phyloP scores from a whole-genome alignment of 2,797 vertebrate species.

The Pipistrellus pipistrellus region DNA sequence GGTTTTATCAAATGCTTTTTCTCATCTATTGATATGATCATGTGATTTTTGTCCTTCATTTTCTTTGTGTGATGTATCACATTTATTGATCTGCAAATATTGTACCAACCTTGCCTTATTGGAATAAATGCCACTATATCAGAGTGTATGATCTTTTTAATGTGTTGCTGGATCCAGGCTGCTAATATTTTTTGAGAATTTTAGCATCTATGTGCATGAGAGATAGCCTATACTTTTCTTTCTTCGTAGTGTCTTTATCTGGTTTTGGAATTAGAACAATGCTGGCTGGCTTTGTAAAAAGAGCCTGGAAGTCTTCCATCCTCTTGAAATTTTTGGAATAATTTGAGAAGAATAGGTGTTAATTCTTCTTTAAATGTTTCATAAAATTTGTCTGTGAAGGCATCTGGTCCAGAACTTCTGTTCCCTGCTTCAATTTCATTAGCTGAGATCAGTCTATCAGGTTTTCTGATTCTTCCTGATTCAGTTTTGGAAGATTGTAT shows the following conservation, averaged over 20 bases:
- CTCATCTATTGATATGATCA: not conserved
- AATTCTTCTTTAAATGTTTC: not conserved
- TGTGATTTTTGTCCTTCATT: not conserved
- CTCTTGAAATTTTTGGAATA: not conserved
- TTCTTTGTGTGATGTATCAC: not conserved
- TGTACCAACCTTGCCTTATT: not conserved
- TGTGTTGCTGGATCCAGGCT: not conserved
- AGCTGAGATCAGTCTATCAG: not conserved
- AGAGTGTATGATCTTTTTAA: not conserved
- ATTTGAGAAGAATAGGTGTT: not conserved
- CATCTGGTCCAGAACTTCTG: not conserved
- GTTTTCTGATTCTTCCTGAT: not conserved
- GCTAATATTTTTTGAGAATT: not conserved
- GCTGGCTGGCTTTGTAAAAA: not conserved
- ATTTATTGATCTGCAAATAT: not conserved
- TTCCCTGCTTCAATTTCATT: not conserved
- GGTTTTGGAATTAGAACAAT: not conserved
- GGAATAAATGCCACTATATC: not conserved
- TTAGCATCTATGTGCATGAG: not conserved
- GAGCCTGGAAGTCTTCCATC: not conserved
- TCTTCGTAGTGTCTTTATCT: not conserved
- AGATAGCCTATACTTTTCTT: not conserved
- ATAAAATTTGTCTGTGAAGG: not conserved
- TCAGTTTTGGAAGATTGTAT: not conserved
- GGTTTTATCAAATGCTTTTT: not conserved